A percentile compares a stretch with the other conserved stretches of the same genome.
These are phyloP conservation scores for Indri indri DNA, from an alignment of 2,113 vertebrate species.

Conservation along the genomic window DNA sequence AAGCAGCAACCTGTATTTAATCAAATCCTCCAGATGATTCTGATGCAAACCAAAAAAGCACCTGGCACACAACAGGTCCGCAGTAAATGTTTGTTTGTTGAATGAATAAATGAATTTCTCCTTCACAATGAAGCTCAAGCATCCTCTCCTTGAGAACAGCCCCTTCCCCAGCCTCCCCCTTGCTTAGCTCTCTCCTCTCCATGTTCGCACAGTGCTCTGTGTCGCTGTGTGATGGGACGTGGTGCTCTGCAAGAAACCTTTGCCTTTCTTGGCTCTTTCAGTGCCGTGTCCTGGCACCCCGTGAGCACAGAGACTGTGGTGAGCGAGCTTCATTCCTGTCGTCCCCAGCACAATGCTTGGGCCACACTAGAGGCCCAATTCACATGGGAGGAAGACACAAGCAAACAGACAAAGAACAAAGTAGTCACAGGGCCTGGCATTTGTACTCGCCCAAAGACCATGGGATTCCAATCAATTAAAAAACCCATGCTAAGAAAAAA, in stretches of 20 bases:
- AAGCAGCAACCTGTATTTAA: neutral
- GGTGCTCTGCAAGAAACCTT: neutral
- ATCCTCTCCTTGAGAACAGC: neutral
- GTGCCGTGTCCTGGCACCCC: neutral
- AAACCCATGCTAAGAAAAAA: neutral
- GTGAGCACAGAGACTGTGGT: neutral
- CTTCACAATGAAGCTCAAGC: neutral
- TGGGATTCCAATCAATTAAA: neutral
- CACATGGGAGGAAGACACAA: neutral
- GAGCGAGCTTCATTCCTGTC: neutral
- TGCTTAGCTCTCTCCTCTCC: rapidly evolving
- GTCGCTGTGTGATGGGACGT: too few species aligned
- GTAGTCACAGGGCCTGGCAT: too few species aligned
- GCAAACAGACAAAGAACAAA: neutral
- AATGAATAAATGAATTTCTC: neutral
- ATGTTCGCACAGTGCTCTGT: neutral
- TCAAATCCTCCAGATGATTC: neutral
- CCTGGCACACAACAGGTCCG: neutral
- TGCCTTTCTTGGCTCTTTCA: neutral
- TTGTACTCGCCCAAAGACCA: neutral
- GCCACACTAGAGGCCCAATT: neutral
- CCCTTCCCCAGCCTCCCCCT: neutral
- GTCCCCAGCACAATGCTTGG: neutral
- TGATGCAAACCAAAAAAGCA: neutral
- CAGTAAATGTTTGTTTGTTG: neutral